Percentiles rank a stretch among this genome's conserved stretches.
phyloP scores from a whole-genome alignment of 2,113 vertebrate species.

The Ctenodactylus gundi region DNA sequence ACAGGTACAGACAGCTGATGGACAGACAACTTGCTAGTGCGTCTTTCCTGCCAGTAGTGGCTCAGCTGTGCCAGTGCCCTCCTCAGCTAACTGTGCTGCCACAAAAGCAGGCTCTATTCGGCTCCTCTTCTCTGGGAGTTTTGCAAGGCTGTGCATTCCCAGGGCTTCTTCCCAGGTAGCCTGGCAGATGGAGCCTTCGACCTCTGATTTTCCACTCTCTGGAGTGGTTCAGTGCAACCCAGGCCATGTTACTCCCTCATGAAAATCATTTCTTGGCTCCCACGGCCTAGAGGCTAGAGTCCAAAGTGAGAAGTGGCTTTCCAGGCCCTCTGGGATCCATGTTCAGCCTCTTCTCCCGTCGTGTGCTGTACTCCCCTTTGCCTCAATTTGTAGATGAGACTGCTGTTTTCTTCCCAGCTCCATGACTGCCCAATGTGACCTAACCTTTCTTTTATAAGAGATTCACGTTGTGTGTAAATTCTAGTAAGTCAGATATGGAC shows the following conservation, averaged over 20 bases:
- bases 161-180: neutral
- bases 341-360: neutral
- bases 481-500: neutral
- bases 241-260: neutral
- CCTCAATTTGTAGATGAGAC: neutral
- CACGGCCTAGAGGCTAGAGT: neutral
- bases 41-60: neutral
- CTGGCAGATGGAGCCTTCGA: neutral
- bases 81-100: neutral
- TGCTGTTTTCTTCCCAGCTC: neutral
- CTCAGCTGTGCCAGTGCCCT: neutral
- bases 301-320: neutral
- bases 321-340: neutral
- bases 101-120: neutral
- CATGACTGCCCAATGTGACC: neutral
- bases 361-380: neutral
- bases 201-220: neutral
- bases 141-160: neutral
- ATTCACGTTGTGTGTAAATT: neutral
- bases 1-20: neutral
- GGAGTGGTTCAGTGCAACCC: neutral
- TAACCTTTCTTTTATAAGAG: neutral
- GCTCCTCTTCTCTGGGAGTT: conserved; percentile 21
- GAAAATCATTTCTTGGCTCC: neutral
- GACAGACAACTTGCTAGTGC: neutral